Evolutionary conservation across 2,797 vertebrate species (phyloP), one percentile per base, ranked within the genome.

Genomic region (Epinephelus coioides): DNA sequence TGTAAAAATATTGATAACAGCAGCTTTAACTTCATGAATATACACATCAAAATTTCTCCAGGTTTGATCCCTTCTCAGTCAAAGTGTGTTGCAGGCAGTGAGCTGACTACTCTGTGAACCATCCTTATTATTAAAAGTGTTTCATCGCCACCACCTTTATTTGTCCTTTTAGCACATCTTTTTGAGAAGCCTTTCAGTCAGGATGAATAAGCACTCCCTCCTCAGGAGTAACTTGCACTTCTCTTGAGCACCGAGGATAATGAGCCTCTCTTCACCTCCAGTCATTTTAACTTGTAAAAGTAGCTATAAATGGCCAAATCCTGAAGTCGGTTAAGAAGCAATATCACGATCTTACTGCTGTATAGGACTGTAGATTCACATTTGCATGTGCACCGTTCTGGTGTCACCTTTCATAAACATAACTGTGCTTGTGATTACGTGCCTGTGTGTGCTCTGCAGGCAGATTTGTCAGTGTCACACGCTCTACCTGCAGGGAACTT

Each of bases 401-500:
- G 40, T 69, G 53, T 53, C 57, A 49, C 46, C 63, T 76, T 56
- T 76, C 43, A 62, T 70, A 47, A 70, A 73, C 79, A 57, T 38
- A 27, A n/a, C 51, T 53, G 54, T 67, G 49, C 18, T 43, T 69
- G 53, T 81, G 81, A 64, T 76, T 75, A 19, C 43, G 17, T 1
- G 19, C 12, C 25, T 18, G 43, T 78, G 63, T 67, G 38, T 68
- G 59, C 43, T 66, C 50, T 57, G 69, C 57, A 19, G 53, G 70
- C 38, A 63, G 65, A 80, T 77, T 79, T 85, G 53, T 78, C 56
- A 8, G 3, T 67, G 64, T 85, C 49, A 43, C 60, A 30, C 17
- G 23, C 21, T 82, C 80, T n/a, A 72, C 75, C 78, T 82, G 70
- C 76, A 49, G 69, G 66, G 21, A 63, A 4, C 46, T 81, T 73